Evolutionary conservation across 2,888 invertebrate species (phyloP), one percentile per base, ranked within the genome.

Genomic region (Latrodectus elegans): DNA sequence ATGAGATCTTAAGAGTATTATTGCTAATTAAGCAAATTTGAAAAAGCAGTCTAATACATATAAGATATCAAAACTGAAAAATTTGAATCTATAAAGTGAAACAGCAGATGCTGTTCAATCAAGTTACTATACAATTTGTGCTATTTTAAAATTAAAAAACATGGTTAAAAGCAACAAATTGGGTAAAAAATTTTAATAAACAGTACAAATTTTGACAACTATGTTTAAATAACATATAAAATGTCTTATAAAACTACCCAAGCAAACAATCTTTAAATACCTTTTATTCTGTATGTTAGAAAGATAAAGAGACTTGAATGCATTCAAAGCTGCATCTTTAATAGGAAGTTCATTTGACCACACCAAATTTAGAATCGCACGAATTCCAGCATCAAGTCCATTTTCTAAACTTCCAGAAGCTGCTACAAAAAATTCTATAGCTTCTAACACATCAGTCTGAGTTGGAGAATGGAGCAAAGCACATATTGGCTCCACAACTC

Each of bases 391-490:
- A 22, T 90, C 74, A 15, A 90, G 81, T 26, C 88, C 89, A 64
- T 81, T 81, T 11, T 90, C 74, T n/a, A 87, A 88, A 64, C 86
- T 87, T 17, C 85, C 75, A n/a, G 80, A 87, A 15, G 90, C 88
- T 55, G 88, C 74, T 2, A 88, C 89, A 55, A 90, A 88, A 72
- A 90, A 97, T 87, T 96, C 95, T 51, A 98, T 95, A 0, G 98
- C 96, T 92, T 98, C 98, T 80, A 95, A 94, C 15, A 97, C 96
- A 92, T 98, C 98, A 0, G 95, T 94, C 8, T 95, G 94, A 89
- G 91, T 92, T 86, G 92, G 92, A 4, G 93, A 93, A 38, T 92
- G 91, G 14, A 98, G 93, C 91, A 97, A 92, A 26, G 95, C 94
- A 90, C 95, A 95, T 86, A 97, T 94, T n/a, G 95, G 92, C 0